Evolutionary conservation across 2,888 invertebrate genomes (phyloP), one percentile per base, ranked within the genome.

Genomic region (Lasioglossum vierecki): DNA sequence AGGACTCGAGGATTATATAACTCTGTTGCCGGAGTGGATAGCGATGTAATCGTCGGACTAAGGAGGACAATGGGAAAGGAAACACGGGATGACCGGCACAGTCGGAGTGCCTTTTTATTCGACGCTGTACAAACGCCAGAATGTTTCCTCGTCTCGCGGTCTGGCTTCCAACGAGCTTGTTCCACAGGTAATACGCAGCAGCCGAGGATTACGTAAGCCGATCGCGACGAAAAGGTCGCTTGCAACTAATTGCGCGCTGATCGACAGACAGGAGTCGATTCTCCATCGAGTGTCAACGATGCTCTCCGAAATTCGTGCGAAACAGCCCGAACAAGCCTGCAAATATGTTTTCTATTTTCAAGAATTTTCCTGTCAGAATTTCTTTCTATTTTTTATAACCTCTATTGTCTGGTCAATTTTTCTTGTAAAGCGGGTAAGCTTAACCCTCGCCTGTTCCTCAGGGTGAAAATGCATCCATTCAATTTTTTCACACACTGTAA

Each of bases 41-140:
- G 63, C 83, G 13, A 63, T 26, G 60, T 68, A 75, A 75, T 60
- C 71, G 60, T 72, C 22, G 35, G 53, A 60, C 57, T 39, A 57
- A 70, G 39, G 26, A 82, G 39, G 53, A 85, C 79, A 82, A 86
- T 85, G 77, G 84, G n/a, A 49, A 78, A 82, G 74, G 82, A 79
- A 82, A 82, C 70, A 15, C 13, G 72, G 60, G 44, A 80, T 30
- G 81, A 26, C 66, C 53, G 72, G 30, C 53, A 49, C 53, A 15
- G 60, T 26, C 60, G 60, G 60, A 13, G 26, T 30, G 30, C 26
- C 83, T 73, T 72, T 76, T 49, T 63, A 63, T 63, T 63, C 26
- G 63, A 63, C 30, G n/a, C 11, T n/a, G 57, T 11, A 35, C 74
- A 15, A 74, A 49, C 71, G 72, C 60, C 53, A 70, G 82, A 85